Evolutionary conservation across 2,797 vertebrate genomes (phyloP).

Genomic region (Caiman crocodilus): DNA sequence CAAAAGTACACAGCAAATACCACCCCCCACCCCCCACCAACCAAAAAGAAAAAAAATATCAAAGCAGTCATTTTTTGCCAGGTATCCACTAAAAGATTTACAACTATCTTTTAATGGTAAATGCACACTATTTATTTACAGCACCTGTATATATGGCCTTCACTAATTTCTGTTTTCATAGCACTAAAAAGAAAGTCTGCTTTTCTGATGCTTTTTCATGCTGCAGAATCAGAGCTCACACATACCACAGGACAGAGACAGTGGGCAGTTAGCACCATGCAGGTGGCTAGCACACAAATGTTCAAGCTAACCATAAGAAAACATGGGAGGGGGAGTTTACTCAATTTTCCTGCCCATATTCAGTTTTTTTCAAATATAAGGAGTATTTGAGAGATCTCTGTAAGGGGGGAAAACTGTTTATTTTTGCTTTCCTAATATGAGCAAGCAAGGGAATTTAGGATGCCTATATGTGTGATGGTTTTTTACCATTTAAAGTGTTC

Average conservation of each 20-base stretch:
- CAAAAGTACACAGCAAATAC: neutral
- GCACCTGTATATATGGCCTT: conserved; percentile 25
- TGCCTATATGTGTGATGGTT: neutral
- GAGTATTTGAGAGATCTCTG: neutral
- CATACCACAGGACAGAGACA: neutral
- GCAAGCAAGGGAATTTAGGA: neutral
- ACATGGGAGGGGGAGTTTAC: no score
- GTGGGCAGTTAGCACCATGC: neutral
- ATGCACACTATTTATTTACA: neutral
- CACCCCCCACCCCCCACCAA: no score
- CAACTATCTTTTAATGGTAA: conserved; percentile 14
- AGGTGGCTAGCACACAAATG: neutral
- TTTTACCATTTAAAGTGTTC: no score
- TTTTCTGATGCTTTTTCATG: neutral
- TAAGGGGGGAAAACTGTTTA: neutral
- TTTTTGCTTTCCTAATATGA: neutral
- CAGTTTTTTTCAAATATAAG: neutral
- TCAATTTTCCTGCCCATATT: neutral
- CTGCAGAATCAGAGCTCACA: neutral
- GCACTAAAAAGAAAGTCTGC: rapidly evolving
- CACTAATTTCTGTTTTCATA: neutral
- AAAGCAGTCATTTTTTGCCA: neutral
- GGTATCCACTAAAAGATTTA: neutral
- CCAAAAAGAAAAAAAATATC: neutral
- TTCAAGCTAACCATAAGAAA: neutral